Evolutionary conservation across 2,888 invertebrate genomes (phyloP), one percentile per base, ranked within the genome.

Genomic region (Deilephila porcellus): DNA sequence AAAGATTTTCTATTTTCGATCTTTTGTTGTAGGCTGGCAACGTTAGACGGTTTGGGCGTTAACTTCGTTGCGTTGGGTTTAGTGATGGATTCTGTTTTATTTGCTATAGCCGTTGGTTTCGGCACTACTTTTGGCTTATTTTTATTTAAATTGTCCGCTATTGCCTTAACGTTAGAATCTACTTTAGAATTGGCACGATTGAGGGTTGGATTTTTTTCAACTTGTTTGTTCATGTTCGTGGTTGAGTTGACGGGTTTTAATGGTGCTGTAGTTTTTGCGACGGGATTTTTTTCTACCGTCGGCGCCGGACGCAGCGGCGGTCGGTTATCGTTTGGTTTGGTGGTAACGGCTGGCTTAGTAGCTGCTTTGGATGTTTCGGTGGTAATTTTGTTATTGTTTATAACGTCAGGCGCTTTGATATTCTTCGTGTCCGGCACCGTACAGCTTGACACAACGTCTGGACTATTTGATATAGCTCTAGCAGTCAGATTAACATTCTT

Each of bases 21-120:
- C 88, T 97, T 97, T 83, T 97, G 97, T 83, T 97, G 97, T 81
- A 97, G 91, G 74, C 96, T 96, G 52, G 97, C 97, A 73, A 97
- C 97, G 86, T 96, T 97, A 29, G 97, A 97, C 62, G 93, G 92
- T 84, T 96, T 96, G 5, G 96, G 93, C 37, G 95, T 91, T 74
- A 94, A 81, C 83, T 95, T 95, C 62, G 93, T 91, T 72, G 92
- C 91, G 73, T 89, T 89, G 3, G 93, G 85, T 82, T 93, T 94
- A 3, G 83, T 80, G 74, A 86, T 88, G 0, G 89, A 80, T 62
- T 91, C 92, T 14, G 90, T 88, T 81, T 88, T 90, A 82, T 88
- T 91, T 37, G 83, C 81, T 62, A 90, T 83, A 7, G 86, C 77
- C 3, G 86, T 81, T 3, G 95, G 94, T 85, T 94, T 93, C 5